Base-by-base conservation (phyloP, 2,888 invertebrate genomes). In the Scaptomyza reducta region DNA sequence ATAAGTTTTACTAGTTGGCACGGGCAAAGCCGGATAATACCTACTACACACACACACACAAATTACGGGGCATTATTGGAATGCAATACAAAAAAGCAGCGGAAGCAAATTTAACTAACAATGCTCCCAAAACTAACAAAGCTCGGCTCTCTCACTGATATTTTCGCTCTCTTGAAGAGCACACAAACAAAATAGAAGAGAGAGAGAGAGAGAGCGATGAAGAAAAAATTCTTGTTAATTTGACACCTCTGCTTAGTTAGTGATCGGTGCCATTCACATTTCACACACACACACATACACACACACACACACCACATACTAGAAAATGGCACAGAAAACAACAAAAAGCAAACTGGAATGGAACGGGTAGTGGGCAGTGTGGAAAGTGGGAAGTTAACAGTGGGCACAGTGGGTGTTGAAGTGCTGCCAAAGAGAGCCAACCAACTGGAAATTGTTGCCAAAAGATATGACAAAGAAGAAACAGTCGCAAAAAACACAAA, bases 361-460 rank as follows among this genome's bases (percentile, higher is more conserved):
- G 44, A 45, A 59, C 29, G 51, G 40, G 54, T 45, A 68, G 67
- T 27, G 60, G 42, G 67, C 18, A 42, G 53, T 27, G 25, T 45
- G 47, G 25, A 16, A 41, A 11, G 64, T 61, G 60, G 45, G 9
- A 47, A 51, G 55, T 51, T 46, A 9, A n/a, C 46, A 29, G 53
- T 58, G 44, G 42, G 27, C 53, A 49, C 38, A 14, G 65, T 45
- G 61, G 69, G 51, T 51, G 55, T 50, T 31, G 51, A 45, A 59
- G 40, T 51, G 73, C 73, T 67, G 73, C 66, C 79, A 63, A 75
- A 59, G 33, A 41, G 71, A 79, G 59, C 71, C 66, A 75, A 46
- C 81, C 77, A 74, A 84, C 85, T 79, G 81, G 74, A 84, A 84
- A 80, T 64, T 41, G 41, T 54, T 65, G 57, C 22, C 53, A 50